Evolutionary conservation across 1,140 invertebrate genomes (phyloP).

Genomic region (Drosophila malerkotliana): DNA sequence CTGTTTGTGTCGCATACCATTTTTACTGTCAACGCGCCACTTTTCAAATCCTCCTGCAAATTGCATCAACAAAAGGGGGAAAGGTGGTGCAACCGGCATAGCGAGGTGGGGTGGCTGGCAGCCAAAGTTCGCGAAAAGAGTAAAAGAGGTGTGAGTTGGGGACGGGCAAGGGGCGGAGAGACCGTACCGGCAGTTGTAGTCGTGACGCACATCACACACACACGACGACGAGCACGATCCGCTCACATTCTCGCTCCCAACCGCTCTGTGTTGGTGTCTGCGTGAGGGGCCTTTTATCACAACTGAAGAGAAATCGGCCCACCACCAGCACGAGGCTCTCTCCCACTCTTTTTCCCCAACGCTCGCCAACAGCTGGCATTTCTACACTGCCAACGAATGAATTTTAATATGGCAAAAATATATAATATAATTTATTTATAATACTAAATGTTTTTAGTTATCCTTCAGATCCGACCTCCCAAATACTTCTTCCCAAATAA

Average conservation of each 20-base stretch:
- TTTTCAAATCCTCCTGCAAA: constrained; percentile 55
- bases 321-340: constrained; percentile 18
- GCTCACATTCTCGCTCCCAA: constrained; percentile 3
- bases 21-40: constrained; percentile 49
- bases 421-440: neutral
- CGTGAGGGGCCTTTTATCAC: constrained; percentile 44
- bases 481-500: too few relatives aligned
- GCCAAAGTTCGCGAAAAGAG: constrained; percentile 14
- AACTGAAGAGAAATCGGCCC: constrained; percentile 16
- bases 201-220: constrained; percentile 25
- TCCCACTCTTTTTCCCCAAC: constrained; percentile 13
- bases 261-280: neutral
- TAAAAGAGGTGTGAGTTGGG: constrained; percentile 5
- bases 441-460: too few relatives aligned
- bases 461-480: too few relatives aligned
- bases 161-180: neutral
- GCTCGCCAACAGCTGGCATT: constrained; percentile 44
- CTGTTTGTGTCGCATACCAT: constrained; percentile 46
- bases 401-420: neutral
- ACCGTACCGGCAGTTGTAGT: constrained; percentile 20
- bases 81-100: constrained; percentile 1
- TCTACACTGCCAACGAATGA: constrained; percentile 18
- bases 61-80: constrained; percentile 45
- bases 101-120: neutral
- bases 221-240: constrained; percentile 15